Evolutionary conservation across 2,797 vertebrate species (phyloP).

Genomic region (Falco biarmicus): DNA sequence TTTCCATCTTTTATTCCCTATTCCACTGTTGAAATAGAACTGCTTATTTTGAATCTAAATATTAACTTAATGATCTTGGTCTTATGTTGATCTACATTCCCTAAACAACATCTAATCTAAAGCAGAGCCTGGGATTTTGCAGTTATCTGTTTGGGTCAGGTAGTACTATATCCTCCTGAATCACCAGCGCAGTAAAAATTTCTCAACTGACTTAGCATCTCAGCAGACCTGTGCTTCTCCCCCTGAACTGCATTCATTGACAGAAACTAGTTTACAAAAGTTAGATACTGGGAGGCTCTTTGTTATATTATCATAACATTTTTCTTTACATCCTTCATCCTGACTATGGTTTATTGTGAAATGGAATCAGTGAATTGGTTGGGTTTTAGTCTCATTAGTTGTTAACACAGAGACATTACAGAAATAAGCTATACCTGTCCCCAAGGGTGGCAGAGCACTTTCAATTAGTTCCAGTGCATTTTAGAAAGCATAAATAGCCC

Average conservation of each 20-base stretch:
- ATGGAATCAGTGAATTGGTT: not conserved
- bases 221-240: not conserved
- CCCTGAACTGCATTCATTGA: not conserved
- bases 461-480: not conserved
- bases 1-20: not conserved
- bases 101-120: not conserved
- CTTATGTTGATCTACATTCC: not conserved
- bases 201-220: not conserved
- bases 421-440: not conserved
- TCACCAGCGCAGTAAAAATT: not conserved
- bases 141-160: not conserved
- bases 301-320: not conserved
- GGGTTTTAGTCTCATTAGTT: not conserved
- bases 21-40: not conserved
- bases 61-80: not conserved
- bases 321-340: not conserved
- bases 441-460: not conserved
- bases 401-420: not conserved
- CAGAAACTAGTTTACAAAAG: not conserved
- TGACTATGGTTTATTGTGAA: not conserved
- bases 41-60: not conserved
- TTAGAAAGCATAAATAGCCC: not conserved
- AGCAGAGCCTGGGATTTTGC: not conserved
- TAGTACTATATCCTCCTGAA: not conserved
- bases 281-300: not conserved